A percentile compares a stretch with the other conserved stretches of the same genome.
Evolutionary conservation across 1,140 invertebrate genomes (phyloP).

Genomic region (Sinella curviseta): DNA sequence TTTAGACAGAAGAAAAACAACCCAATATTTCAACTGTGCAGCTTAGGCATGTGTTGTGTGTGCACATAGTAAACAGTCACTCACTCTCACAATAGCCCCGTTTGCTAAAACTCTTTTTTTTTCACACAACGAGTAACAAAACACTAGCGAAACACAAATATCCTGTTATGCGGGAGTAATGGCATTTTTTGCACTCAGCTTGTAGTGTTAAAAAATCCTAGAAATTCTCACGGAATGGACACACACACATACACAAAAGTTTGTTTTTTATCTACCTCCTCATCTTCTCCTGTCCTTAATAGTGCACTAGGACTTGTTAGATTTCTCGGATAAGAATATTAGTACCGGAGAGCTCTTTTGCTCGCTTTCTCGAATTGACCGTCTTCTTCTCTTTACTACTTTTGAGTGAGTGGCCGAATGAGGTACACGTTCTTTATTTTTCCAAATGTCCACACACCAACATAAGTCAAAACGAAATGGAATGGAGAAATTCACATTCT

Average conservation of each 20-base stretch:
- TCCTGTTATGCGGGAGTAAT: slow-evolving; percentile 14
- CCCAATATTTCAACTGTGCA: not conserved
- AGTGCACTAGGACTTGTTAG: no score
- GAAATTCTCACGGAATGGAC: slow-evolving; percentile 8
- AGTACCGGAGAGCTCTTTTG: not conserved
- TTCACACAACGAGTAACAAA: slow-evolving; percentile 9
- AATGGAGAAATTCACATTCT: slow-evolving; percentile 5
- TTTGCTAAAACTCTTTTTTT: not conserved
- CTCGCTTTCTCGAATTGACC: no score
- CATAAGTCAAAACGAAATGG: not conserved
- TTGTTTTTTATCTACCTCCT: no score
- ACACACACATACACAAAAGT: no score
- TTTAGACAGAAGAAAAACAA: not conserved
- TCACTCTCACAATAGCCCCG: not conserved
- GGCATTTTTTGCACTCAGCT: not conserved
- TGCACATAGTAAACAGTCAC: no score
- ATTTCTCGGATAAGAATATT: not conserved
- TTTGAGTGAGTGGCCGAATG: no score
- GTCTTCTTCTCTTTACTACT: no score
- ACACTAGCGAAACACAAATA: slow-evolving; percentile 5
- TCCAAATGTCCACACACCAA: no score
- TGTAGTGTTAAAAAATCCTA: slow-evolving; percentile 3
- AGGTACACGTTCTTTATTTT: not conserved
- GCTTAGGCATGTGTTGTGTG: no score
- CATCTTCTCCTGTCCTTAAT: no score